Evolutionary conservation across 2,888 invertebrate genomes (phyloP).

Genomic region (Tenthredo livida): DNA sequence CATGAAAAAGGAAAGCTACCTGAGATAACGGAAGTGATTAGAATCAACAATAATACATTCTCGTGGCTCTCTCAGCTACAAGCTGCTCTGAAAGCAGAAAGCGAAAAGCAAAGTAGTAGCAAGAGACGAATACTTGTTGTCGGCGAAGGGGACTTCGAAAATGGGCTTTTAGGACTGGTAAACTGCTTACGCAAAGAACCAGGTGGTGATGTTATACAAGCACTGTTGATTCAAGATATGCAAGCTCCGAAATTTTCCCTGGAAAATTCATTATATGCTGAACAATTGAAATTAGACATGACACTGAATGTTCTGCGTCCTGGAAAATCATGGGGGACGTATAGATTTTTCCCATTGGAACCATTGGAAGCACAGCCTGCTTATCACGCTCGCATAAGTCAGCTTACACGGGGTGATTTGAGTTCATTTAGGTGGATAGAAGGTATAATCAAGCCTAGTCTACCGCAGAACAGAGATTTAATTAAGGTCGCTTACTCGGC

Average conservation of each 20-base stretch:
- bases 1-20: constrained; percentile 62
- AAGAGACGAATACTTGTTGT: constrained; percentile 83
- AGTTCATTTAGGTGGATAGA: constrained; percentile 92
- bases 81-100: constrained; percentile 66
- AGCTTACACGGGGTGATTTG: constrained; percentile 90
- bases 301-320: constrained; percentile 85
- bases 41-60: constrained; percentile 70
- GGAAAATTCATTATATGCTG: constrained; percentile 83
- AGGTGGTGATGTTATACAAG: constrained; percentile 81
- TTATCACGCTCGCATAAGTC: constrained; percentile 89
- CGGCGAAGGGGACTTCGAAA: constrained; percentile 84
- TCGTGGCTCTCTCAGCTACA: constrained; percentile 75
- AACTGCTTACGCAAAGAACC: constrained; percentile 92
- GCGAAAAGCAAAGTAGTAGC: constrained; percentile 77
- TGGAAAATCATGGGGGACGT: constrained; percentile 87
- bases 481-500: constrained; percentile 87
- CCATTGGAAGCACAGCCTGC: constrained; percentile 78
- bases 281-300: constrained; percentile 86
- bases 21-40: constrained; percentile 67
- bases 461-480: constrained; percentile 65
- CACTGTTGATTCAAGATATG: constrained; percentile 82
- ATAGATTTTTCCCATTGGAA: constrained; percentile 88
- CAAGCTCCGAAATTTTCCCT: constrained; percentile 85
- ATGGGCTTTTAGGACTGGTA: constrained; percentile 92
- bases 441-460: constrained; percentile 78